Base-by-base conservation (phyloP, 2,888 invertebrate species). In the Polia nebulosa region DNA sequence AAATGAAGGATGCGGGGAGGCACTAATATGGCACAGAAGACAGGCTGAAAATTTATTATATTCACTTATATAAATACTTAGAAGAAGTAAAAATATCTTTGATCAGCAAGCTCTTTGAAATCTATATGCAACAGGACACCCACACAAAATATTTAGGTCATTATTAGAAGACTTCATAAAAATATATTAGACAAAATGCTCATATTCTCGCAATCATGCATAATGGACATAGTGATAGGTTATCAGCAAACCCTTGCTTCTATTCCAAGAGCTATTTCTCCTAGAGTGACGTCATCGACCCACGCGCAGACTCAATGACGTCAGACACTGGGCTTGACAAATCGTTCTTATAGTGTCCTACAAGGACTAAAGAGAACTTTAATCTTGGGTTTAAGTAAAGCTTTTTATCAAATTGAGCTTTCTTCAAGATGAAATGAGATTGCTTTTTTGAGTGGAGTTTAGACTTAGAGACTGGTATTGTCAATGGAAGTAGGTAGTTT, bases 321-420 rank as follows among this genome's bases (percentile, higher is more conserved):
- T 85, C 80, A 83, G 39, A 39, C 27, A 13, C 56, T 72, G 75
- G 66, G 59, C 57, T 76, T 79, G 65, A 78, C 63, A 71, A 71
- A 75, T 58, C 51, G 29, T 32, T 62, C 56, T 6, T 53, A 61
- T 52, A 69, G 56, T 63, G 41, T 32, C 65, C 13, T 45, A 47
- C 44, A 53, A 72, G 59, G 27, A 64, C 47, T 62, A 41, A 36
- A 45, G 53, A 57, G 17, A 63, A 77, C 41, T 66, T 58, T 57
- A 67, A 70, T 67, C 27, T 65, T 59, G 45, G 47, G 45, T 60
- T 41, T 51, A 15, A 45, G 47, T 25, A 41, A 32, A 49, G 39
- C 15, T 20, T 62, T 60, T 47, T 61, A 49, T 61, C 22, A 62
- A 29, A 17, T 56, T 20, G 13, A 44, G 22, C 17, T 59, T 32